Percentiles rank a stretch among this genome's conserved stretches.
Evolutionary conservation across 2,888 invertebrate genomes (phyloP).

Genomic region (Perizoma affinitatum): DNA sequence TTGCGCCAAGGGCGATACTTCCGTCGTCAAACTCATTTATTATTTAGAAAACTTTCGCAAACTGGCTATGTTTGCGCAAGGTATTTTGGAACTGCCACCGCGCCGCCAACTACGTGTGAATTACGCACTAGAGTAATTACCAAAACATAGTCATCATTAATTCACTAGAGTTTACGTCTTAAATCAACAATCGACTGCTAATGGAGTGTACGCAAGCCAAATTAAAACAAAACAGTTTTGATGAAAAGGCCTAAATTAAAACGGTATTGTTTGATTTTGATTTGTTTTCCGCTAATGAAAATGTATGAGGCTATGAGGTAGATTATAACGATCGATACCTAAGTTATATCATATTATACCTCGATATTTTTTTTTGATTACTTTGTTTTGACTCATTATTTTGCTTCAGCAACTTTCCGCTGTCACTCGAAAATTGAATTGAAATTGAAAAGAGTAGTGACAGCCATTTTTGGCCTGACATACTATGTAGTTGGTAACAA

Average conservation of each 20-base stretch:
- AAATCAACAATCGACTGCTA: slow-evolving; percentile 67
- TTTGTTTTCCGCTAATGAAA: neutral
- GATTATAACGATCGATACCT: neutral
- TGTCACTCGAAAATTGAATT: too few species aligned
- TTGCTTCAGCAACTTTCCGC: too few species aligned
- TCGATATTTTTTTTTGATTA: too few species aligned
- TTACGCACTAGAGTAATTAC: slow-evolving; percentile 60
- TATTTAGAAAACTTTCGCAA: slow-evolving; percentile 70
- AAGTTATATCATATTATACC: too few species aligned
- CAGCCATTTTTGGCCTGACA: too few species aligned
- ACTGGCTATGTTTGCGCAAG: slow-evolving; percentile 57
- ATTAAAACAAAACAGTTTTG: slow-evolving; percentile 12
- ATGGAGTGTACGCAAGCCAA: slow-evolving; percentile 52
- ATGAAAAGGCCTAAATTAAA: neutral
- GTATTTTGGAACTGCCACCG: slow-evolving; percentile 69
- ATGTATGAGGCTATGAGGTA: too few species aligned
- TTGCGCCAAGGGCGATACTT: slow-evolving; percentile 66
- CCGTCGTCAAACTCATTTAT: slow-evolving; percentile 66
- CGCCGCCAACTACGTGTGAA: slow-evolving; percentile 52
- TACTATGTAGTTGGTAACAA: too few species aligned
- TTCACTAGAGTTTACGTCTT: slow-evolving; percentile 63
- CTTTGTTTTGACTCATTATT: too few species aligned
- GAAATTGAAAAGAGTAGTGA: too few species aligned
- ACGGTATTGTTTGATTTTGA: neutral
- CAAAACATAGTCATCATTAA: slow-evolving; percentile 64